These are phyloP conservation scores for Diorhabda carinulata DNA, from an alignment of 1,140 invertebrate species.

Conservation along the genomic window DNA sequence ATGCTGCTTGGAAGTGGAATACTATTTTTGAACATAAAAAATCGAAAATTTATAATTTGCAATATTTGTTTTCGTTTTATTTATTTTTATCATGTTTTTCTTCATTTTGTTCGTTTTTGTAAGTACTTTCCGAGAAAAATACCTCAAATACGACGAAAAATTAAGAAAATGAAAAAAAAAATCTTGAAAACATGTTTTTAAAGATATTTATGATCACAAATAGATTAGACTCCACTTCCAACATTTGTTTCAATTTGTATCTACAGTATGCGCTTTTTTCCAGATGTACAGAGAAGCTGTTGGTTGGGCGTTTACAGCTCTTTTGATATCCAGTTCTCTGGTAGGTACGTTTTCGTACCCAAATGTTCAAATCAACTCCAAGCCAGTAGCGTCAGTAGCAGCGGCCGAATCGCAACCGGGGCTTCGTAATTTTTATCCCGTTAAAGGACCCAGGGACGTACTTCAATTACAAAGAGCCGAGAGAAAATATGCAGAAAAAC, in stretches of 20 bases:
- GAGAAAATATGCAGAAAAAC: slow-evolving; percentile 81
- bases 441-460: slow-evolving; percentile 51
- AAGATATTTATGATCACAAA: too few species aligned
- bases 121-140: too few species aligned
- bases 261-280: slow-evolving; percentile 18
- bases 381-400: slow-evolving; percentile 20
- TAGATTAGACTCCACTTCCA: too few species aligned
- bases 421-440: slow-evolving; percentile 49
- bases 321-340: slow-evolving; percentile 53
- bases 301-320: slow-evolving; percentile 53
- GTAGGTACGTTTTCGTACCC: slow-evolving; percentile 56
- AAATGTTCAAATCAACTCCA: slow-evolving; percentile 42
- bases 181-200: too few species aligned
- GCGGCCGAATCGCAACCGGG: slow-evolving; percentile 4
- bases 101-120: too few species aligned
- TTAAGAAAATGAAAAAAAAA: too few species aligned
- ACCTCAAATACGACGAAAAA: too few species aligned
- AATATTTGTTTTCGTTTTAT: too few species aligned
- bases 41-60: too few species aligned
- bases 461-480: slow-evolving; percentile 54
- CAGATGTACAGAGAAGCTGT: slow-evolving; percentile 50
- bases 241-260: not conserved
- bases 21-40: too few species aligned
- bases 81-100: too few species aligned
- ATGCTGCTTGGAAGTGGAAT: too few species aligned